Conservation (phyloP, 2,888 invertebrate species). For the Chloroclysta siterata region DNA sequence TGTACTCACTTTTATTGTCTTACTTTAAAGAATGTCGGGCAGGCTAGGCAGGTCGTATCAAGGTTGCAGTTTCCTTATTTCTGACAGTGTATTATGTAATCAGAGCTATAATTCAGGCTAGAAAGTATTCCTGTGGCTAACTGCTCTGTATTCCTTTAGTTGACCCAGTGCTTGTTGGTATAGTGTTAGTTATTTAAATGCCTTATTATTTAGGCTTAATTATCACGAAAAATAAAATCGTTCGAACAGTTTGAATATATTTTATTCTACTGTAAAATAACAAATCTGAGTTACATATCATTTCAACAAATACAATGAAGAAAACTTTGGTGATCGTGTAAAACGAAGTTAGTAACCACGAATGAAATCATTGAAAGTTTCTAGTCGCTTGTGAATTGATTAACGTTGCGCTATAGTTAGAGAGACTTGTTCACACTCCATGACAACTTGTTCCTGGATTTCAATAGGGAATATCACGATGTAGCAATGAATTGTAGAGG, state of each 20-base stretch:
- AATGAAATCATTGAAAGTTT: slow-evolving; percentile 48
- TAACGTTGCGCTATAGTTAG: slow-evolving; percentile 48
- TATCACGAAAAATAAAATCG: not conserved
- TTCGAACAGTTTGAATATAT: too few relatives aligned
- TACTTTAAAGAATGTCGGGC: slow-evolving; percentile 38
- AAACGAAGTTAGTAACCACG: slow-evolving; percentile 44
- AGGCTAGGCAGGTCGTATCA: slow-evolving; percentile 36
- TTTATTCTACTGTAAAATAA: not conserved
- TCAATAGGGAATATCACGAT: slow-evolving; percentile 23
- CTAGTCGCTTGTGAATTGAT: slow-evolving; percentile 49
- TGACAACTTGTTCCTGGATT: slow-evolving; percentile 40
- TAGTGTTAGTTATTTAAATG: too few relatives aligned
- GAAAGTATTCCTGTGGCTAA: slow-evolving; percentile 36
- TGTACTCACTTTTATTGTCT: slow-evolving; percentile 28
- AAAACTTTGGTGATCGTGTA: slow-evolving; percentile 45
- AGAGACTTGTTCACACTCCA: slow-evolving; percentile 44
- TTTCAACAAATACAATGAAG: slow-evolving; percentile 3
- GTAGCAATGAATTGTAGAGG: slow-evolving; percentile 1
- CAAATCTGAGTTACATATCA: slow-evolving; percentile 24
- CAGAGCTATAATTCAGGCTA: slow-evolving; percentile 40
- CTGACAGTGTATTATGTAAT: slow-evolving; percentile 44
- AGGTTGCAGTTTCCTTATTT: slow-evolving; percentile 44
- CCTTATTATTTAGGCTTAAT: too few relatives aligned
- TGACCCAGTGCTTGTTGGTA: not conserved
- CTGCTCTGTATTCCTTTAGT: slow-evolving; percentile 25